Evolutionary conservation across 2,113 vertebrate genomes (phyloP).

Genomic region (Natator depressus): DNA sequence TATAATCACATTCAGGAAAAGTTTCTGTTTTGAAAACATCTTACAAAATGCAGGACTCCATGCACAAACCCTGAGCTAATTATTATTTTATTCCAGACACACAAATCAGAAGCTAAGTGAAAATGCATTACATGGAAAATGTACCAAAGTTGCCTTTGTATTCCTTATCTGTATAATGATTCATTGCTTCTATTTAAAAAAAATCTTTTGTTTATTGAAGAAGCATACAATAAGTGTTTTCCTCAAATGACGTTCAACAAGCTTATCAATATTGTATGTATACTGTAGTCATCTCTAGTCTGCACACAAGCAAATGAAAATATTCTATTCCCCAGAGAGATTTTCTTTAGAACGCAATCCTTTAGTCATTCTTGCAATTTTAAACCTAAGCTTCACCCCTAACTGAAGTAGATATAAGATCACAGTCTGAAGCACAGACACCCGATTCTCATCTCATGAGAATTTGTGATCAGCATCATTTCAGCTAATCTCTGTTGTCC

Average conservation of each 20-base stretch:
- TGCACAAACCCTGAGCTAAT: background rate
- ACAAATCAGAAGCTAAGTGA: background rate
- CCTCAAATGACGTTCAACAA: background rate
- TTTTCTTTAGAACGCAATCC: background rate
- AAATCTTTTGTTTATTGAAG: constrained; percentile 8
- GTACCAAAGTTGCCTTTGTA: background rate
- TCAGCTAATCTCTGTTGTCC: background rate
- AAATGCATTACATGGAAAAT: background rate
- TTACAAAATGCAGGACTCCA: background rate
- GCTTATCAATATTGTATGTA: background rate
- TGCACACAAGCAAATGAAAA: background rate
- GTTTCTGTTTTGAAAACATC: background rate
- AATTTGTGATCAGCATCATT: too few relatives aligned
- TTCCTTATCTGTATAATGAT: background rate
- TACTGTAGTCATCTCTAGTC: accelerated
- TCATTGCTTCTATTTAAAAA: background rate
- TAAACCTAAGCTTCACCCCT: background rate
- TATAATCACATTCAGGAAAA: constrained; percentile 6
- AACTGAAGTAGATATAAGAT: background rate
- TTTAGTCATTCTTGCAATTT: constrained; percentile 17
- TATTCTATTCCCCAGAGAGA: background rate
- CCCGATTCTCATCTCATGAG: background rate
- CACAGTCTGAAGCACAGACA: background rate
- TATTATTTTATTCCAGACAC: background rate
- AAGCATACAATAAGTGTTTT: background rate